phyloP scores from a whole-genome alignment of 1,140 invertebrate species.

The Procambarus virginalis region DNA sequence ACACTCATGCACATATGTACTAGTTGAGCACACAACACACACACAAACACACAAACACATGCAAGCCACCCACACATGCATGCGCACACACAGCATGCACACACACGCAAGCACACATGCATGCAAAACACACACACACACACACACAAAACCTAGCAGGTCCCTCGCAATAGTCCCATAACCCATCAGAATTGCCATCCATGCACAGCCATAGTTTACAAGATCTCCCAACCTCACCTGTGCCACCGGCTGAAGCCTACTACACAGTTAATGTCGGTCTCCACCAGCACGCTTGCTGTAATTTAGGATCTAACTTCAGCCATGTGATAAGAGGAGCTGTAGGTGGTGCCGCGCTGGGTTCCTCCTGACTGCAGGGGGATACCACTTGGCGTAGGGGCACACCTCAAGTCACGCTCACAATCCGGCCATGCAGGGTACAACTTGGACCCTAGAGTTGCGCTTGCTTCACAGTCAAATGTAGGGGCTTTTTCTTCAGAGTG shows the following conservation, averaged over 20 bases:
- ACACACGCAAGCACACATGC: too few species aligned
- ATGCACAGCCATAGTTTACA: slow-evolving; percentile 58
- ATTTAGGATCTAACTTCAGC: slow-evolving; percentile 68
- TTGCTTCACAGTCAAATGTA: slow-evolving; percentile 70
- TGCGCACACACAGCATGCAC: too few species aligned
- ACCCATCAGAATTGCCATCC: slow-evolving; percentile 57
- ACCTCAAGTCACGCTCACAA: slow-evolving; percentile 66
- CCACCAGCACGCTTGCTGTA: slow-evolving; percentile 69
- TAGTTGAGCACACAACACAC: too few species aligned
- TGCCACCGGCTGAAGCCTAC: slow-evolving; percentile 65
- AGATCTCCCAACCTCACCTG: slow-evolving; percentile 44
- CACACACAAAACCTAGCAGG: too few species aligned
- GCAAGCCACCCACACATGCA: too few species aligned
- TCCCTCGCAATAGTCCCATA: slow-evolving; percentile 60
- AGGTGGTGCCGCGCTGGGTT: slow-evolving; percentile 52
- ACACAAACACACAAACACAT: too few species aligned
- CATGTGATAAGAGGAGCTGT: slow-evolving; percentile 67
- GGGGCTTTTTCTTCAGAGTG: slow-evolving; percentile 64
- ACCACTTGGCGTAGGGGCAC: slow-evolving; percentile 21
- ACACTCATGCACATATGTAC: too few species aligned
- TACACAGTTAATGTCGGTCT: slow-evolving; percentile 68
- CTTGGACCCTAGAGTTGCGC: slow-evolving; percentile 69
- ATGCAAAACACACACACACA: too few species aligned
- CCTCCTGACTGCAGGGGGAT: slow-evolving; percentile 8
- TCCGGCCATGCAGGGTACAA: slow-evolving; percentile 70